Percentiles rank a stretch among this genome's conserved stretches.
phyloP scores from a whole-genome alignment of 92 coral and sea anemone species.

The Paramuricea clavata region DNA sequence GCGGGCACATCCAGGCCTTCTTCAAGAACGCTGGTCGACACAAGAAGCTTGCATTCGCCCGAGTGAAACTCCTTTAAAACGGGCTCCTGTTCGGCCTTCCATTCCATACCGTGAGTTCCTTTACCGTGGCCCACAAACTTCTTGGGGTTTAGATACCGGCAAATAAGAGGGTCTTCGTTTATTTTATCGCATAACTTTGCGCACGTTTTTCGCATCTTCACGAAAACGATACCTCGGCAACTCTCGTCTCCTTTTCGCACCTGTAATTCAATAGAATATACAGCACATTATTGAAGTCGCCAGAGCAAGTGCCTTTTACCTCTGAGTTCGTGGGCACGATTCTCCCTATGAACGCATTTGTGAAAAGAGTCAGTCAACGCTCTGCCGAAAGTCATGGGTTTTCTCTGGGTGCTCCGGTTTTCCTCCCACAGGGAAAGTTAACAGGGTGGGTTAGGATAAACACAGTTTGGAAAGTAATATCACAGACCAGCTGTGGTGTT shows the following conservation, averaged over 20 bases:
- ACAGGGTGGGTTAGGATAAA: no score
- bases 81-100: constrained; percentile 93
- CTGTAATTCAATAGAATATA: constrained; percentile 1
- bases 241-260: constrained; percentile 60
- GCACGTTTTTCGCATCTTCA: constrained; percentile 92
- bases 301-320: no score
- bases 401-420: no score
- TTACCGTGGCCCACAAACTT: constrained; percentile 90
- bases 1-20: constrained; percentile 98
- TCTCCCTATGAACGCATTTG: no score
- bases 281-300: no score
- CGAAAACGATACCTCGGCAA: constrained; percentile 89
- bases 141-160: constrained; percentile 75
- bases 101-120: constrained; percentile 94
- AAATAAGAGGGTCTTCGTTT: constrained; percentile 54
- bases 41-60: constrained; percentile 84
- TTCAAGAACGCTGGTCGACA: constrained; percentile 91
- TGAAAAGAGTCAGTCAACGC: no score
- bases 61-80: constrained; percentile 84
- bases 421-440: no score
- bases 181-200: constrained; percentile 83
- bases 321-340: no score
- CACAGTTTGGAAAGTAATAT: no score
- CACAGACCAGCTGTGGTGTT: no score
- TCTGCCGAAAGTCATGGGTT: no score